A percentile compares a stretch with the other conserved stretches of the same genome.
phyloP scores from a whole-genome alignment of 2,113 vertebrate genomes.

The Ctenomys sociabilis region DNA sequence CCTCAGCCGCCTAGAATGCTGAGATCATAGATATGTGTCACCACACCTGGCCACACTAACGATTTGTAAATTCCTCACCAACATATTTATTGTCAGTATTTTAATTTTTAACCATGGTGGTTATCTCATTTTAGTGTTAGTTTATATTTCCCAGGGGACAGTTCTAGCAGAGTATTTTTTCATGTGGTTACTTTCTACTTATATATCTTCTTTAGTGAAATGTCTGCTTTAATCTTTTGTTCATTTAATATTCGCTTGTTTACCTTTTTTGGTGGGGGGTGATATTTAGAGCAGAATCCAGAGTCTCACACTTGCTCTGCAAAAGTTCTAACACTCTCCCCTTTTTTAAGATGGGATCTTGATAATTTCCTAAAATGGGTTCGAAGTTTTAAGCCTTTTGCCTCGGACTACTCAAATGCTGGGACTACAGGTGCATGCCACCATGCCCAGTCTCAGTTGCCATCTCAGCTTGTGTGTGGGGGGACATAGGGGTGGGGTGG shows the following conservation, averaged over 20 bases:
- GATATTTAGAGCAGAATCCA: background rate
- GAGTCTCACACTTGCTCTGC: background rate
- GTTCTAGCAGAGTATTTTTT: background rate
- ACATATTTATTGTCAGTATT: background rate
- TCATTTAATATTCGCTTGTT: background rate
- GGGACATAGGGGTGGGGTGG: no score
- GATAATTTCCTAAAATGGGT: background rate
- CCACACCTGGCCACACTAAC: background rate
- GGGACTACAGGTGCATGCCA: no score
- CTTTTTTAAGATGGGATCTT: no score
- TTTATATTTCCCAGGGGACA: background rate
- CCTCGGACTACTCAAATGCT: background rate
- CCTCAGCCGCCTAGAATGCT: background rate
- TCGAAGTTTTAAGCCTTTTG: background rate
- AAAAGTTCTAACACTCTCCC: background rate
- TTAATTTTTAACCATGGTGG: background rate
- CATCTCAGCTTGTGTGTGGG: no score
- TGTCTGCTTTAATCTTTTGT: background rate
- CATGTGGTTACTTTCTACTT: background rate
- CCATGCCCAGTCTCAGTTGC: no score
- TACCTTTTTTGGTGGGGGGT: background rate
- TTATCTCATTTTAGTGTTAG: background rate
- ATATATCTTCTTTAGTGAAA: background rate
- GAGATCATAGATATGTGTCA: no score
- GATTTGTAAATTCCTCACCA: background rate